Conservation (phyloP, 2,888 invertebrate species). For the Exephanes ischioxanthus region DNA sequence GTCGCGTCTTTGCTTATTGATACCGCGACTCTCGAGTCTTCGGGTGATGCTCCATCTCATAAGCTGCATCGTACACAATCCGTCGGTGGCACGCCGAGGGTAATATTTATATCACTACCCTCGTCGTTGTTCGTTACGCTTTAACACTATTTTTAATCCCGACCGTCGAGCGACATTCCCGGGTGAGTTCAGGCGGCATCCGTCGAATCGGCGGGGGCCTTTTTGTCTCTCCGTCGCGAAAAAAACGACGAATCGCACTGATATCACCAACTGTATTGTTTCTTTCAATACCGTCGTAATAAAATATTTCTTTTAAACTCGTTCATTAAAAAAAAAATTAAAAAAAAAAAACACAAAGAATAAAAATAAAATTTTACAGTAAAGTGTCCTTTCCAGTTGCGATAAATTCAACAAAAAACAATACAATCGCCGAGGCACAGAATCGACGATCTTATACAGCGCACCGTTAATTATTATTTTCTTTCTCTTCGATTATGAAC, state of each 20-base stretch:
- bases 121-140: constrained; percentile 34
- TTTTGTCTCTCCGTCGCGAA: constrained; percentile 12
- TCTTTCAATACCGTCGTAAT: no score
- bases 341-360: no score
- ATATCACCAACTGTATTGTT: neutral
- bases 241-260: constrained; percentile 30
- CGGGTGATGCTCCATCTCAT: constrained; percentile 83
- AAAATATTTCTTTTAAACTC: neutral
- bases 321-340: neutral
- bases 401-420: neutral
- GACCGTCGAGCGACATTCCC: constrained; percentile 50
- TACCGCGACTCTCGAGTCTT: constrained; percentile 77
- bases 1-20: constrained; percentile 74
- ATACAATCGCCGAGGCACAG: neutral
- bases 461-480: neutral
- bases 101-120: constrained; percentile 14
- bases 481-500: neutral
- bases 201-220: constrained; percentile 42
- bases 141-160: constrained; percentile 63
- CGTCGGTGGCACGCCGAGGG: neutral
- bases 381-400: no score
- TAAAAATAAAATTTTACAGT: no score
- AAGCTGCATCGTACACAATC: constrained; percentile 76
- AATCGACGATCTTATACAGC: neutral
- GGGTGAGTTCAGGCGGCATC: constrained; percentile 50